Percentiles rank a stretch among this genome's conserved stretches.
These are phyloP conservation scores for Watsonalla cultraria DNA, from an alignment of 2,888 invertebrate species.

Conservation along the genomic window DNA sequence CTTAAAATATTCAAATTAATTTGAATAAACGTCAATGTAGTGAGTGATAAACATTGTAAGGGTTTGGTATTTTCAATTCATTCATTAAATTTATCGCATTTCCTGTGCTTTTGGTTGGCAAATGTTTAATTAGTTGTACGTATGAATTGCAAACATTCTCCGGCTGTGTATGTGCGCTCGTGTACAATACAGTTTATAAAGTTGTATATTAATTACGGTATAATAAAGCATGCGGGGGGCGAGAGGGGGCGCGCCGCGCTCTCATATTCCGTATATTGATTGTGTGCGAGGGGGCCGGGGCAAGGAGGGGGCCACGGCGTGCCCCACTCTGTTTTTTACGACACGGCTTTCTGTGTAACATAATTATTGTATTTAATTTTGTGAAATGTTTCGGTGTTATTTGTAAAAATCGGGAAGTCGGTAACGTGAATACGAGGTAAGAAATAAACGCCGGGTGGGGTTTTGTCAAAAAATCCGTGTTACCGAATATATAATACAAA, in stretches of 20 bases:
- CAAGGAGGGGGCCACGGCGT: slow-evolving; percentile 78
- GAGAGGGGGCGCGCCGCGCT: slow-evolving; percentile 78
- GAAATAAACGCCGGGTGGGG: slow-evolving; percentile 51
- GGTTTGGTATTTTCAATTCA: slow-evolving; percentile 20
- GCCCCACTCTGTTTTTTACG: slow-evolving; percentile 80
- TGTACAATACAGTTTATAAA: slow-evolving; percentile 66
- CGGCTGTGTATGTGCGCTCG: slow-evolving; percentile 47
- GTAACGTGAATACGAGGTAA: slow-evolving; percentile 71
- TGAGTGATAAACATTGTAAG: neutral
- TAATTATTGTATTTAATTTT: slow-evolving; percentile 78
- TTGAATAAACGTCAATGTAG: neutral
- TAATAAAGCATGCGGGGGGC: slow-evolving; percentile 78
- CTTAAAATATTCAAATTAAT: slow-evolving; percentile 5
- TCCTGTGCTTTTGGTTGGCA: slow-evolving; percentile 7
- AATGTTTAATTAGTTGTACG: slow-evolving; percentile 4
- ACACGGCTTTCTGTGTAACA: slow-evolving; percentile 80
- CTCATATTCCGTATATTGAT: slow-evolving; percentile 80
- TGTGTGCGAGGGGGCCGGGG: slow-evolving; percentile 78
- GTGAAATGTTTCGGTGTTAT: slow-evolving; percentile 78
- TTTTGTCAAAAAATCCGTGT: slow-evolving; percentile 53
- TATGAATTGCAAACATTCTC: slow-evolving; percentile 3
- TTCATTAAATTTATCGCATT: slow-evolving; percentile 16
- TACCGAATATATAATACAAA: slow-evolving; percentile 56
- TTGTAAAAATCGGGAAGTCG: slow-evolving; percentile 73
- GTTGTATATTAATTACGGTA: slow-evolving; percentile 79